Evolutionary conservation across 2,113 vertebrate species (phyloP).

Genomic region (Colossoma macropomum): DNA sequence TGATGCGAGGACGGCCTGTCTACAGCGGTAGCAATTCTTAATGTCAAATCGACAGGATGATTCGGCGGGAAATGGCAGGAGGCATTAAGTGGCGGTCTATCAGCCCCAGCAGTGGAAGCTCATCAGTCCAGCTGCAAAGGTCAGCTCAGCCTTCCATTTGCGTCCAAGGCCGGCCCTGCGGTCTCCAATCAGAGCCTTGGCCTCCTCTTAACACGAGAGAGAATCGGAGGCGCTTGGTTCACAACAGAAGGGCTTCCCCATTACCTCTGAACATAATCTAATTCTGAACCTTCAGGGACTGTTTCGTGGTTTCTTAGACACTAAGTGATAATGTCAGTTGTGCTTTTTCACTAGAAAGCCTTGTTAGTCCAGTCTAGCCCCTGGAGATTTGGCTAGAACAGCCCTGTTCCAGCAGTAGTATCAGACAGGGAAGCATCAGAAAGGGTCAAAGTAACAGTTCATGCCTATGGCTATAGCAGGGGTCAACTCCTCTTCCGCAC

Average conservation of each 20-base stretch:
- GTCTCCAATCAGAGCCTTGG: not conserved
- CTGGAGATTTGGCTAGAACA: not conserved
- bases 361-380: not conserved
- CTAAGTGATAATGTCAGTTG: not conserved
- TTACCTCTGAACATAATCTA: not conserved
- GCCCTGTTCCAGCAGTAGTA: not conserved
- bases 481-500: slow-evolving; percentile 5
- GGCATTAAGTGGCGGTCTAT: slow-evolving; percentile 12
- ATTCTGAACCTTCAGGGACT: not conserved
- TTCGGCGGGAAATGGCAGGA: not conserved
- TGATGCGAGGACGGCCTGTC: slow-evolving; percentile 9
- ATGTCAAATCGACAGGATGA: slow-evolving; percentile 33
- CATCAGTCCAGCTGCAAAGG: slow-evolving; percentile 35
- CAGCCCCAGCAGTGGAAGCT: not conserved
- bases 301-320: not conserved
- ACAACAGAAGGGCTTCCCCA: not conserved
- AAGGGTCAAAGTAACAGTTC: slow-evolving; percentile 46
- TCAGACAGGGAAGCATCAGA: not conserved
- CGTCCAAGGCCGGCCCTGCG: not conserved
- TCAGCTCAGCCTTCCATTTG: slow-evolving; percentile 24
- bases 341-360: not conserved
- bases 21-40: slow-evolving; percentile 14
- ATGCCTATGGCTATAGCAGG: slow-evolving; percentile 24
- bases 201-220: not conserved
- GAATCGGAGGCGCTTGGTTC: not conserved